A percentile compares a stretch with the other conserved stretches of the same genome.
Evolutionary conservation across 2,888 invertebrate species (phyloP).

Genomic region (Nomada fabriciana): DNA sequence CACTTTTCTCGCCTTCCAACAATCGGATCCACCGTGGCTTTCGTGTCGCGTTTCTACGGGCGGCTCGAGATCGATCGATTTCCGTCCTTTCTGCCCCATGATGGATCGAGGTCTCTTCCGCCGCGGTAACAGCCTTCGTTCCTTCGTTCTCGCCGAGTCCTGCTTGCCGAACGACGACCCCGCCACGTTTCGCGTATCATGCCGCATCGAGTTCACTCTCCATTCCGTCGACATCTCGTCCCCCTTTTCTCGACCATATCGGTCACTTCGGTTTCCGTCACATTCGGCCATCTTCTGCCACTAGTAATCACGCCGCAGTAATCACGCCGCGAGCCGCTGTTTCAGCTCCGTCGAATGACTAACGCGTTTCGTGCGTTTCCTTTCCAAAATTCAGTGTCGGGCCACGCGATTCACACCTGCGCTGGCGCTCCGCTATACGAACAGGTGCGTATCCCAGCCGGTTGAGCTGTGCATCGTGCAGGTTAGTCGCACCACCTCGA

Average conservation of each 20-base stretch:
- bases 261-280: background rate
- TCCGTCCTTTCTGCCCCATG: slow-evolving; percentile 74
- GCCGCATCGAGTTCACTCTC: background rate
- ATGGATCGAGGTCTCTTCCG: slow-evolving; percentile 73
- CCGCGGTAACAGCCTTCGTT: slow-evolving; percentile 59
- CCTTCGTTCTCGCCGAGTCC: slow-evolving; percentile 34
- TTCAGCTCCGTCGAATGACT: background rate
- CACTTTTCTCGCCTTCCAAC: slow-evolving; percentile 50
- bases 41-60: slow-evolving; percentile 53
- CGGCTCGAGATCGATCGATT: slow-evolving; percentile 77
- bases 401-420: background rate
- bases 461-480: slow-evolving; percentile 23
- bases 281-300: background rate
- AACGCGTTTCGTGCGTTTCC: slow-evolving; percentile 2
- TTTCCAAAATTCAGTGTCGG: no score
- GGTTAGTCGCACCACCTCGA: slow-evolving; percentile 36
- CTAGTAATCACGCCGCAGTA: background rate
- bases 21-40: slow-evolving; percentile 72
- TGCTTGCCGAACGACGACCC: slow-evolving; percentile 33
- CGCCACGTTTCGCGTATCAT: slow-evolving; percentile 29
- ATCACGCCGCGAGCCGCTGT: background rate
- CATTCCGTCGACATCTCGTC: background rate
- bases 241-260: background rate
- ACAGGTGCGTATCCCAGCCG: slow-evolving; percentile 24
- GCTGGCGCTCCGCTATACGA: background rate